A percentile compares a stretch with the other conserved stretches of the same genome.
Evolutionary conservation across 1,140 invertebrate genomes (phyloP).

Genomic region (Apis laboriosa): DNA sequence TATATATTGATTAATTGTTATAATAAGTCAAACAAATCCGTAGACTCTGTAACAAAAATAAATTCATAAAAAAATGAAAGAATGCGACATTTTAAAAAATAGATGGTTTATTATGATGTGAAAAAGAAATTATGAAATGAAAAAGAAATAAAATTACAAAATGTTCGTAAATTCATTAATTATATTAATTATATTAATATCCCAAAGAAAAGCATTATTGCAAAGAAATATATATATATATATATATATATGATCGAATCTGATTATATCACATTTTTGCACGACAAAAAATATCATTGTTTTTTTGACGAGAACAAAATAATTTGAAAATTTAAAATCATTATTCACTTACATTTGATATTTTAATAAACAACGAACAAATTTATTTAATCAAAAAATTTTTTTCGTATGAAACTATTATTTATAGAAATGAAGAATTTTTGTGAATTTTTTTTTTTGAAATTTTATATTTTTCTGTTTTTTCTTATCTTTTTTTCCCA

Average conservation of each 20-base stretch:
- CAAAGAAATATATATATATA: background rate
- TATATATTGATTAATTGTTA: constrained; percentile 50
- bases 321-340: background rate
- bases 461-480: too few relatives aligned
- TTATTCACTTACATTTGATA: background rate
- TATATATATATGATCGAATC: background rate
- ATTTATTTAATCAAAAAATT: background rate
- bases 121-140: background rate
- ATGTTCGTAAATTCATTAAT: constrained; percentile 23
- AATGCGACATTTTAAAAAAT: background rate
- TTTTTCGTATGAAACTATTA: background rate
- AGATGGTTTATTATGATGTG: background rate
- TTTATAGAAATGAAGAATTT: too few relatives aligned
- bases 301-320: background rate
- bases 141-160: background rate
- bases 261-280: background rate
- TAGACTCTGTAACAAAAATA: constrained; percentile 43
- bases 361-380: too few relatives aligned
- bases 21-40: constrained; percentile 44
- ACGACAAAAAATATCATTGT: background rate
- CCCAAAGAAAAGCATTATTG: background rate
- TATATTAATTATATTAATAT: constrained; percentile 19
- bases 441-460: too few relatives aligned
- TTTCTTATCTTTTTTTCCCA: too few relatives aligned
- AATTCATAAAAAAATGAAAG: background rate